These are phyloP conservation scores for Bungarus multicinctus DNA, from an alignment of 2,113 vertebrate genomes.

Conservation along the genomic window DNA sequence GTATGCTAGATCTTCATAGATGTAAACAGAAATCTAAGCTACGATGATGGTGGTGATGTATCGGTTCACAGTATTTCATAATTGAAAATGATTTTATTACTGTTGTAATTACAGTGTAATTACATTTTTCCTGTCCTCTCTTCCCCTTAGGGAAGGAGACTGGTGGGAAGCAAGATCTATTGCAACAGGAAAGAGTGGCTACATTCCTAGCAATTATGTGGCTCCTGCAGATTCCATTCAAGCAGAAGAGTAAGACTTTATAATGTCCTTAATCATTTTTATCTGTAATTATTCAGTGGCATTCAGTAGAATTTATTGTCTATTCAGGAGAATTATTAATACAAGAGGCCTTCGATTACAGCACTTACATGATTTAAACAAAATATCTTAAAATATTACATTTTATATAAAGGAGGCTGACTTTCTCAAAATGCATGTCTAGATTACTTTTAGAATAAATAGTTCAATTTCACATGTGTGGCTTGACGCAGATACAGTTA, in stretches of 20 bases:
- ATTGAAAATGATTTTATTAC: neutral
- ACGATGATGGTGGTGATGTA: neutral
- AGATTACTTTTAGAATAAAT: neutral
- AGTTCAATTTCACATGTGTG: neutral
- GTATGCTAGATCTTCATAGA: neutral
- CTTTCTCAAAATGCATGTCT: neutral
- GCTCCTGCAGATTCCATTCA: slow-evolving; percentile 99
- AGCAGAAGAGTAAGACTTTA: slow-evolving; percentile 92
- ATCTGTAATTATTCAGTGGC: slow-evolving; percentile 45
- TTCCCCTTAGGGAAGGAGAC: slow-evolving; percentile 88
- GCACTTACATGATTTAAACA: neutral
- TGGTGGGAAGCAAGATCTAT: slow-evolving; percentile 99
- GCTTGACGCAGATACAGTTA: neutral
- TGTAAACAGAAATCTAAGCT: neutral
- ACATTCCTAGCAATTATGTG: slow-evolving; percentile 99
- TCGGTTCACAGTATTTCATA: neutral
- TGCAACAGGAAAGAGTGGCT: slow-evolving; percentile 95
- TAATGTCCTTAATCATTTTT: slow-evolving; percentile 54
- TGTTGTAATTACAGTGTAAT: slow-evolving; percentile 47
- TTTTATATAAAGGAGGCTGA: neutral
- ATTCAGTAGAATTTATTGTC: neutral
- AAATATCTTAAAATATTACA: neutral
- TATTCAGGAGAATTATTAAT: slow-evolving; percentile 13
- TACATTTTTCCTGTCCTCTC: slow-evolving; percentile 37
- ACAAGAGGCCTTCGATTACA: neutral